Conservation (phyloP, 2,113 vertebrate genomes). For the Abramis brama region DNA sequence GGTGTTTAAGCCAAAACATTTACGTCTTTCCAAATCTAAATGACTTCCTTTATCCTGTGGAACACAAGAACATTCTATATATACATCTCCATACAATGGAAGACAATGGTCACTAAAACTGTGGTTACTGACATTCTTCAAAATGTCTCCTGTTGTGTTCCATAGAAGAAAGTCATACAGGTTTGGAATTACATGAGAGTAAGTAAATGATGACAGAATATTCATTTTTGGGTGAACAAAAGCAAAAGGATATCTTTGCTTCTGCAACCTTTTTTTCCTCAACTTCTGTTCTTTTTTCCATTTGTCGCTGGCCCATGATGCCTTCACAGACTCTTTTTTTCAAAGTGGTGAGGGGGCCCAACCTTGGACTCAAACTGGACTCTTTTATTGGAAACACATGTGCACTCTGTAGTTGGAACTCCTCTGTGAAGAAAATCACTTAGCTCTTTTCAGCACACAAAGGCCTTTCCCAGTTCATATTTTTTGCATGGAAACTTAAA, state of each 20-base stretch:
- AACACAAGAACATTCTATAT: too few relatives aligned
- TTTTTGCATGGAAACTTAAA: conserved; percentile 61
- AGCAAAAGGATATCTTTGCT: conserved; percentile 43
- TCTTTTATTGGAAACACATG: conserved; percentile 62
- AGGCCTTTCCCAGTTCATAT: conserved; percentile 60
- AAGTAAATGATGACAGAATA: neutral
- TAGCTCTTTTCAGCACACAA: conserved; percentile 52
- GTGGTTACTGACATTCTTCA: neutral
- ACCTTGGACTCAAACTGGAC: conserved; percentile 44
- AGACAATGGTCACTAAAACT: neutral
- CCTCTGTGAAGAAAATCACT: conserved; percentile 56
- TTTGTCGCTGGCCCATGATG: conserved; percentile 54
- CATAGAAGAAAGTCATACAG: neutral
- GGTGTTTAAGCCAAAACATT: neutral
- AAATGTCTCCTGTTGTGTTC: neutral
- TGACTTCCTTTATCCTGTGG: too few relatives aligned
- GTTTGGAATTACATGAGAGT: neutral
- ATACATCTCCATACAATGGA: neutral
- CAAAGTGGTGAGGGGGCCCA: conserved; percentile 54
- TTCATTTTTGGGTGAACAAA: neutral
- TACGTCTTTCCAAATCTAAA: neutral
- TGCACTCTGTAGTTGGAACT: conserved; percentile 59
- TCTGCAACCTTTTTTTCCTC: conserved; percentile 22
- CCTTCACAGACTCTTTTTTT: conserved; percentile 50
- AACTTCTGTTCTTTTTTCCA: conserved; percentile 19